Evolutionary conservation across 2,888 invertebrate genomes (phyloP), one percentile per base, ranked within the genome.

Genomic region (Caenorhabditis sp.): DNA sequence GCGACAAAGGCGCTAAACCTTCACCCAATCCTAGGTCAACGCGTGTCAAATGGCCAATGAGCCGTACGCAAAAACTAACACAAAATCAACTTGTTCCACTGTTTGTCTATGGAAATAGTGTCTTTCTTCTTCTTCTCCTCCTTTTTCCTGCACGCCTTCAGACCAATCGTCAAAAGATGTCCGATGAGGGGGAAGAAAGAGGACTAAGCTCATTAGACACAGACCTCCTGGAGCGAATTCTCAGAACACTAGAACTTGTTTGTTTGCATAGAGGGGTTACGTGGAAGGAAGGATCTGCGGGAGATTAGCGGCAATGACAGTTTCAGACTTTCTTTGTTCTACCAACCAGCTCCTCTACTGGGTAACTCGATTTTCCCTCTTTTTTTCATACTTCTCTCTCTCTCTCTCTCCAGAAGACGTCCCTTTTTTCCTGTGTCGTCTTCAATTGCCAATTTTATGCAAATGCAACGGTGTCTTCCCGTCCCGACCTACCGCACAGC

Each of bases 1-100:
- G 11, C 13, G 20, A 59, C 61, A 72, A 72, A 63, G 72, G 52
- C 48, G 63, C 48, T 63, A 62, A 55, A 59, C 50, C 32, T 15
- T 17, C 8, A 30, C 37, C 55, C 27, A 35, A 37, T 24, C 22
- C 24, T 48, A 37, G 66, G 66, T 66, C 66, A 53, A 24, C 56
- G 56, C 62, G 55, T 61, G 74, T 74, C 74, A 74, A 61, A 74
- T 61, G 66, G 24, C 43, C 59, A 74, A 74, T 74, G 74, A 74
- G 74, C 74, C 74, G 43, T 66, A 59, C 59, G 74, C 50, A 74
- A 74, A 71, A 74, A 74, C 65, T 70, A 68, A 73, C 63, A 71
- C 43, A 6, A 22, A 55, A 52, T 41, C 39, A 37, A 37, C 27
- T 26, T 6, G 26, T 30, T 45, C 17, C 17, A 30, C 46, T 59